These are phyloP conservation scores for Atractosteus spatula DNA, from an alignment of 2,113 vertebrate genomes.

Conservation along the genomic window DNA sequence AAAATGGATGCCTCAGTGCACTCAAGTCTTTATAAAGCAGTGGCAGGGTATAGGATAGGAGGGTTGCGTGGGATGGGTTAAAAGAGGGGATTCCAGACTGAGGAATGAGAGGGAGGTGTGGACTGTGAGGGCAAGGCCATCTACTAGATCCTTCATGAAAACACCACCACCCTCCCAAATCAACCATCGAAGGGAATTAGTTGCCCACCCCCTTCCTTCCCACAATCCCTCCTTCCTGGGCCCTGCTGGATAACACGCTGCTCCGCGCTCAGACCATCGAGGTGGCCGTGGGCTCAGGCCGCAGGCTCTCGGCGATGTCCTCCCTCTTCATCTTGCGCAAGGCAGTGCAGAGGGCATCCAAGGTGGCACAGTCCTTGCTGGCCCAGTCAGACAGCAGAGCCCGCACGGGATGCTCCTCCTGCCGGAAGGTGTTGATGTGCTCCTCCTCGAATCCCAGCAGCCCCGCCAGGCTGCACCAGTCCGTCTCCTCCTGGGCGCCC, in stretches of 20 bases:
- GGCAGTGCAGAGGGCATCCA: slow-evolving; percentile 78
- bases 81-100: no score
- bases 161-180: slow-evolving; percentile 6
- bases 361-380: slow-evolving; percentile 81
- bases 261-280: slow-evolving; percentile 79
- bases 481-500: slow-evolving; percentile 73
- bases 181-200: no score
- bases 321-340: slow-evolving; percentile 85
- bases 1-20: slow-evolving; percentile 40
- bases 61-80: no score
- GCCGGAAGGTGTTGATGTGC: slow-evolving; percentile 80
- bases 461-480: slow-evolving; percentile 84
- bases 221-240: not conserved
- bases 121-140: no score
- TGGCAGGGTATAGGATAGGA: not conserved
- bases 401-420: slow-evolving; percentile 74
- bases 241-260: slow-evolving; percentile 19
- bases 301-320: slow-evolving; percentile 85
- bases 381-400: slow-evolving; percentile 88
- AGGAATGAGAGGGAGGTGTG: no score
- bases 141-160: not conserved
- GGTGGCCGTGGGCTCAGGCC: slow-evolving; percentile 81
- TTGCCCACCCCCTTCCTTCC: no score
- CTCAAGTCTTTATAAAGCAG: slow-evolving; percentile 10
- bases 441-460: slow-evolving; percentile 90